A percentile compares a stretch with the other conserved stretches of the same genome.
Conservation (phyloP, 2,113 vertebrate species). For the Ctenomys sociabilis region DNA sequence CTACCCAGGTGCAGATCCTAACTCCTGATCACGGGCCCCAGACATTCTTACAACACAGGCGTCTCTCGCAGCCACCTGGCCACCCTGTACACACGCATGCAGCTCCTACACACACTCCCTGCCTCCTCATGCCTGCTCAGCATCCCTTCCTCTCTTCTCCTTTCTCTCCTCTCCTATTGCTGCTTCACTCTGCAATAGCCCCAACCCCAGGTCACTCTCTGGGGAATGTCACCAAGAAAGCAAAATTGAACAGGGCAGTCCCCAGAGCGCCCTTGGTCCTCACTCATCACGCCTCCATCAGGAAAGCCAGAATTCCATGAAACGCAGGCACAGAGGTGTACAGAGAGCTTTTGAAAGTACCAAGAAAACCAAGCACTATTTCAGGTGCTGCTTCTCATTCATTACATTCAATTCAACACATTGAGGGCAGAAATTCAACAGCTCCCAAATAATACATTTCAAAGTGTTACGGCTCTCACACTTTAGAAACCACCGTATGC, state of each 20-base stretch:
- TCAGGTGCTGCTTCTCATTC: neutral
- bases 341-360: neutral
- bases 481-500: neutral
- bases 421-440: neutral
- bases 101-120: neutral
- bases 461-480: neutral
- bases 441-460: slow-evolving; percentile 4
- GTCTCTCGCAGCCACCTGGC: neutral
- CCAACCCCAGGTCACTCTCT: neutral
- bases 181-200: neutral
- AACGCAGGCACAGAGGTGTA: neutral
- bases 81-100: neutral
- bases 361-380: neutral
- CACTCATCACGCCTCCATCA: neutral
- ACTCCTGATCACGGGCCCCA: neutral
- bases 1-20: neutral
- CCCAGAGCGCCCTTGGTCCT: neutral
- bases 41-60: neutral
- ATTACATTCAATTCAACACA: neutral
- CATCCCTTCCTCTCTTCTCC: neutral
- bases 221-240: neutral
- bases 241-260: neutral
- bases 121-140: neutral
- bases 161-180: neutral
- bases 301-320: slow-evolving; percentile 19